Evolutionary conservation across 2,888 invertebrate species (phyloP).

Genomic region (Phania funesta): DNA sequence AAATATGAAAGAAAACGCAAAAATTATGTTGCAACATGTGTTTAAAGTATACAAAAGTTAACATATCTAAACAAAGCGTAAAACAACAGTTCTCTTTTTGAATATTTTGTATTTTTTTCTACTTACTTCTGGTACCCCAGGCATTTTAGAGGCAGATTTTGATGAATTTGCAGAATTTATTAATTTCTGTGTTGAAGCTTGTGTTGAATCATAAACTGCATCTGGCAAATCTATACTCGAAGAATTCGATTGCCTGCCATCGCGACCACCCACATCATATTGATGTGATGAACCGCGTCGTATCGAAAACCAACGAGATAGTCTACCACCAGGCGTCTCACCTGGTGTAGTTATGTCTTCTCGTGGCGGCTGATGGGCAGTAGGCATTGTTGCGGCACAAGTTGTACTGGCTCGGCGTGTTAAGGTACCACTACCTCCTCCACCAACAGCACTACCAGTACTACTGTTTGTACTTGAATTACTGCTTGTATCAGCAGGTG

Average conservation of each 20-base stretch:
- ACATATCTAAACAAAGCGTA: slow-evolving; percentile 4
- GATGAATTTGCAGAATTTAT: slow-evolving; percentile 68
- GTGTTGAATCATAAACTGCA: slow-evolving; percentile 71
- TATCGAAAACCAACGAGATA: slow-evolving; percentile 94
- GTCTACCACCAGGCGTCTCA: slow-evolving; percentile 86
- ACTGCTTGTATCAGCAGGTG: slow-evolving; percentile 60
- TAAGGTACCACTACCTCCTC: slow-evolving; percentile 70
- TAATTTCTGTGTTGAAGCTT: slow-evolving; percentile 73
- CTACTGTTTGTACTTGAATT: slow-evolving; percentile 55
- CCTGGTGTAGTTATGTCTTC: slow-evolving; percentile 82
- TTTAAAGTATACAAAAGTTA: background rate
- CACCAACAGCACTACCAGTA: slow-evolving; percentile 60
- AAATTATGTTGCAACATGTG: background rate
- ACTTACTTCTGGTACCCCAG: slow-evolving; percentile 88
- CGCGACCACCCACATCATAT: slow-evolving; percentile 85
- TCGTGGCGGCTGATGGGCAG: slow-evolving; percentile 73
- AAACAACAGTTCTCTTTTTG: background rate
- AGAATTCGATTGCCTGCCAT: slow-evolving; percentile 77
- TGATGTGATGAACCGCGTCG: slow-evolving; percentile 90
- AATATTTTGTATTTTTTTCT: background rate
- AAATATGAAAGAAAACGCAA: background rate
- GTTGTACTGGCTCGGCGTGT: slow-evolving; percentile 74
- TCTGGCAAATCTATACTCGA: slow-evolving; percentile 78
- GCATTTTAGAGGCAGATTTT: slow-evolving; percentile 84
- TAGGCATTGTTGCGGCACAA: slow-evolving; percentile 71